Conservation (phyloP, 2,797 vertebrate species). For the Sandelia bainsii region DNA sequence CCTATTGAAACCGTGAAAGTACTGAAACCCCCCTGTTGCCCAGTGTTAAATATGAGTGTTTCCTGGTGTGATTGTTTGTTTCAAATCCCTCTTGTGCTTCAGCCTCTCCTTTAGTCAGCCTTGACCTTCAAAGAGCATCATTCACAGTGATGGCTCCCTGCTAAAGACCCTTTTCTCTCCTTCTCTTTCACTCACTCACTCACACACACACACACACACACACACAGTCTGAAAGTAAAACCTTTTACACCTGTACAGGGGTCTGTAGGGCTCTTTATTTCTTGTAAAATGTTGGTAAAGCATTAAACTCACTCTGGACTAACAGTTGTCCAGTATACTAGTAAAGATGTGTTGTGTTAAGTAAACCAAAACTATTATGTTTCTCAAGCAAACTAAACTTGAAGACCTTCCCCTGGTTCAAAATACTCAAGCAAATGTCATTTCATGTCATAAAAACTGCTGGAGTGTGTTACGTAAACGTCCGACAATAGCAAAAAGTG, state of each 20-base stretch:
- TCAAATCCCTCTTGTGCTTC: conserved; percentile 27
- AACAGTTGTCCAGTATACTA: not conserved
- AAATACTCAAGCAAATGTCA: not conserved
- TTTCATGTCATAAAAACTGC: not conserved
- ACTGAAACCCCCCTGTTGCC: conserved; percentile 23
- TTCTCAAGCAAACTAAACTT: not conserved
- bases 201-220: not conserved
- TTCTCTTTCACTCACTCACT: no score
- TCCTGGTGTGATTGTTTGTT: conserved; percentile 33
- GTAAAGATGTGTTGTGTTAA: not conserved
- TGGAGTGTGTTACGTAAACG: not conserved
- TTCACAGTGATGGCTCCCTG: conserved; percentile 35
- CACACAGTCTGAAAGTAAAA: not conserved
- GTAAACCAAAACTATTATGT: not conserved
- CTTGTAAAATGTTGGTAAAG: not conserved
- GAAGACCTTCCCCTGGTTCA: not conserved
- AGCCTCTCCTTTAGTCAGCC: conserved; percentile 40
- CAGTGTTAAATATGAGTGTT: conserved; percentile 21
- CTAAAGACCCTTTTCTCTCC: conserved; percentile 30
- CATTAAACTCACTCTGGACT: no score
- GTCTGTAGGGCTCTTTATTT: conserved; percentile 16
- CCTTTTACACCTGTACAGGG: conserved; percentile 24
- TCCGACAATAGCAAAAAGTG: not conserved
- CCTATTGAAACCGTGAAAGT: conserved; percentile 25
- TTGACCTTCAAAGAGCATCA: conserved; percentile 67